phyloP scores from a whole-genome alignment of 2,888 invertebrate genomes.

The Idaea aversata region DNA sequence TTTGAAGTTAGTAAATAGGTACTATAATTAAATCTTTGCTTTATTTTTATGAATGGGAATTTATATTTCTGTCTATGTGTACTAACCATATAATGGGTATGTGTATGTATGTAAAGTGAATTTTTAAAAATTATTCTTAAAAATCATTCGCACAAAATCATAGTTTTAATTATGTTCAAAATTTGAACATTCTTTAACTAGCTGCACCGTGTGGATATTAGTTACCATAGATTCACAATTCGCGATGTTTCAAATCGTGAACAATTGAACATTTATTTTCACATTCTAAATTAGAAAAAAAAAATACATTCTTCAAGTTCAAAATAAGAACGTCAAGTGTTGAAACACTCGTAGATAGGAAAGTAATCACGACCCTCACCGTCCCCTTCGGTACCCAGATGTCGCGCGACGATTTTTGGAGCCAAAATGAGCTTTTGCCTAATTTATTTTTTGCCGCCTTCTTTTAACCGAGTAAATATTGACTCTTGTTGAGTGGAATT shows the following conservation, averaged over 20 bases:
- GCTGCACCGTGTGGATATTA: too few species aligned
- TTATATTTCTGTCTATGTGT: too few species aligned
- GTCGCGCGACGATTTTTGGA: conserved; percentile 67
- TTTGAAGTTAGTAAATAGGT: too few species aligned
- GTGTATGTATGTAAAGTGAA: too few species aligned
- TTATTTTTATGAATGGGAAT: too few species aligned
- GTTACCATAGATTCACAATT: not conserved
- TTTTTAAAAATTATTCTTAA: too few species aligned
- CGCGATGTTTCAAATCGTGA: not conserved
- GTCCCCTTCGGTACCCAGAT: conserved; percentile 61
- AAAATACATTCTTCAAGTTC: not conserved
- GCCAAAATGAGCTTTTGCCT: conserved; percentile 77
- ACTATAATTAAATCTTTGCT: too few species aligned
- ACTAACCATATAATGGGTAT: too few species aligned
- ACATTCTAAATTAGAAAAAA: not conserved
- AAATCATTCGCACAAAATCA: too few species aligned
- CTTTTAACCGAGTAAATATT: conserved; percentile 77
- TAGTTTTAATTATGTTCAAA: too few species aligned
- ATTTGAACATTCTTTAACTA: too few species aligned
- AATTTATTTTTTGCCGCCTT: conserved; percentile 81
- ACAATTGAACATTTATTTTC: not conserved
- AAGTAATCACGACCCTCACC: conserved; percentile 51
- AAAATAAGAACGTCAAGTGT: conserved; percentile 8
- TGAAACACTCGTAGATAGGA: conserved; percentile 54
- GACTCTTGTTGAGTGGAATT: conserved; percentile 44